phyloP scores from a whole-genome alignment of 2,797 vertebrate genomes.

The Enteromius radiatus region DNA sequence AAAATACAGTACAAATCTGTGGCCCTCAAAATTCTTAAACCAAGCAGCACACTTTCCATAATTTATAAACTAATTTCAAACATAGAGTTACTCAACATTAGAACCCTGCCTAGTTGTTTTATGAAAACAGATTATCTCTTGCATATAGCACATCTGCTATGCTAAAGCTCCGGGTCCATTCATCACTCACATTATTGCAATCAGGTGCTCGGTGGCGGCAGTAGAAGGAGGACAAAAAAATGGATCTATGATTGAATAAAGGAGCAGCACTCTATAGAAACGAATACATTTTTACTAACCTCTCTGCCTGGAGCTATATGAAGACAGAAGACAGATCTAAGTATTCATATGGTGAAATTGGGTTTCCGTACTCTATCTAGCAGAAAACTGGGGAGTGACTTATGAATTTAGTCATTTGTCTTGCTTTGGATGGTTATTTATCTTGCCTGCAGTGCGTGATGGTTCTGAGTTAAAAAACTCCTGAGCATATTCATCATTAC shows the following conservation, averaged over 20 bases:
- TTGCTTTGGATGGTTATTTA: conserved; percentile 62
- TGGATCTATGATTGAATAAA: conserved; percentile 74
- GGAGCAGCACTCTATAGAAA: conserved; percentile 65
- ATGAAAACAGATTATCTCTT: conserved; percentile 74
- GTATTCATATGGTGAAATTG: conserved; percentile 69
- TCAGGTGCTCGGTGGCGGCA: conserved; percentile 67
- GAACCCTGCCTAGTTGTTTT: conserved; percentile 69
- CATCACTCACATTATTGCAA: conserved; percentile 74
- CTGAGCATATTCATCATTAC: conserved; percentile 60
- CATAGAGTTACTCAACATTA: conserved; percentile 66
- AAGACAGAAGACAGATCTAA: conserved; percentile 68
- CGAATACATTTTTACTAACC: conserved; percentile 70
- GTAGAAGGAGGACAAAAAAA: conserved; percentile 63
- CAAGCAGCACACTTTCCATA: conserved; percentile 66
- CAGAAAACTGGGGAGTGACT: conserved; percentile 64
- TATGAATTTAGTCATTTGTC: conserved; percentile 66
- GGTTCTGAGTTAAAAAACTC: conserved; percentile 59
- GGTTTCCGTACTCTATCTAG: conserved; percentile 65
- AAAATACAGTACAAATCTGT: background rate
- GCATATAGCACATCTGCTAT: conserved; percentile 69
- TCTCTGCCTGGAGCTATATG: conserved; percentile 64
- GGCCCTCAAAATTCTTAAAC: conserved; percentile 57
- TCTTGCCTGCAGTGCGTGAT: conserved; percentile 56
- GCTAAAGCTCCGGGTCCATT: conserved; percentile 62
- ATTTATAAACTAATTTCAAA: conserved; percentile 71